Evolutionary conservation across 1,140 invertebrate species (phyloP), one percentile per base, ranked within the genome.

Genomic region (Drosophila leontia): DNA sequence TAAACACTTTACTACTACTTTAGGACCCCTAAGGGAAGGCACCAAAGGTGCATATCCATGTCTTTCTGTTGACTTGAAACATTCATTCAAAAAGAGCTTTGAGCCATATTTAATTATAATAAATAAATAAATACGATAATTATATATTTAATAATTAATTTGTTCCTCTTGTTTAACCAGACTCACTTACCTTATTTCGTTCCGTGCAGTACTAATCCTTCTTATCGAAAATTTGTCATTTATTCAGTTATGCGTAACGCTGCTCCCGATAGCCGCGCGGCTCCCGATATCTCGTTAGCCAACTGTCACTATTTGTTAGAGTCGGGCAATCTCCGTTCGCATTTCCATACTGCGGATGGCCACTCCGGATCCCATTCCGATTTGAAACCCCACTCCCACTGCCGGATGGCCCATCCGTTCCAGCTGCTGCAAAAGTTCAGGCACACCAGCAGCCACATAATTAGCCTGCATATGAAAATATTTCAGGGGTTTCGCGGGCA

Each of bases 221-320:
- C 83, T 63, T 68, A 53, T 56, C 74, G 53, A 88, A 72, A 67
- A 63, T 88, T 88, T 74, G 57, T 90, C 78, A 88, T 88, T 88
- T 74, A 74, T 74, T 74, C 70, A 72, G 44, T 50, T 72, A 72
- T 74, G 67, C 67, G 70, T 82, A 80, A 56, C 55, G 41, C 71
- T 72, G 55, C 48, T 68, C 13, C 48, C 32, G 62, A 67, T 67
- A 55, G 61, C 51, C 60, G 59, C 57, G 42, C 59, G 57, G 39
- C 76, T 67, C n/a, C 42, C 51, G 65, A 68, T 88, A 85, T 88
- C 81, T 90, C 85, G 67, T 90, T 90, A 85, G 81, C 70, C 86
- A 90, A 90, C 85, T 90, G 85, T 90, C 85, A 90, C 67, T 50
- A 90, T 90, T 90, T 72, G 81, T 90, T 90, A 82, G 75, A 71